Base-by-base conservation (phyloP, 2,888 invertebrate species). In the Sylvicola cinctus region DNA sequence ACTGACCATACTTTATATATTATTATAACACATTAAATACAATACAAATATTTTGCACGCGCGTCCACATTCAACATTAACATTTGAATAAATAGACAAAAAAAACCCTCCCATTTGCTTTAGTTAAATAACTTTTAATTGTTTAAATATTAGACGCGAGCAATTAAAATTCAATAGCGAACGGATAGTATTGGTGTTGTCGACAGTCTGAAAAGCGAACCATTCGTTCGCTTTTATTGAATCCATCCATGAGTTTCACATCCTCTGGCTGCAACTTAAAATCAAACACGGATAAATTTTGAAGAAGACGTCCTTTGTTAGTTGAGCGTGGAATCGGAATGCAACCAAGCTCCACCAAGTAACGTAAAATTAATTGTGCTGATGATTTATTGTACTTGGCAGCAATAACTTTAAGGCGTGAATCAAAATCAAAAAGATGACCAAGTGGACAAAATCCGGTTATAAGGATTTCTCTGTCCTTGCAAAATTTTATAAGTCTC, bases 361-460 rank as follows among this genome's bases (percentile, higher is more conserved):
- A 75, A 48, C 70, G 60, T 16, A 75, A 46, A 1, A 63, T 60
- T 3, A 75, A 48, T 52, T 76, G 75, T 0, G 70, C 66, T 1
- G 70, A 61, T 0, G 65, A 66, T 49, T 73, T 74, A 2, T 60
- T 58, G 39, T 74, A 65, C 38, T 70, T 72, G 17, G 57, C 50
- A 0, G 63, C 66, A 8, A 74, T 63, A n/a, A 52, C 57, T 3
- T 57, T 44, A n/a, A 74, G 59, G 23, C 45, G 49, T 33, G 42
- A 41, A 20, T 54, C 53, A 36, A 46, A 54, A 17, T 54, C 43
- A 36, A 52, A 55, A 36, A 56, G 55, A 29, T 66, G 62, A 11
- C 79, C 83, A 34, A 85, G 62, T 0, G 81, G 81, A 31, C 74
- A 69, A 55, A 76, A 85, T 0, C 62, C 81, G 48, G 62, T 71